phyloP scores from a whole-genome alignment of 2,888 invertebrate genomes.

The Mythimna ferrago region DNA sequence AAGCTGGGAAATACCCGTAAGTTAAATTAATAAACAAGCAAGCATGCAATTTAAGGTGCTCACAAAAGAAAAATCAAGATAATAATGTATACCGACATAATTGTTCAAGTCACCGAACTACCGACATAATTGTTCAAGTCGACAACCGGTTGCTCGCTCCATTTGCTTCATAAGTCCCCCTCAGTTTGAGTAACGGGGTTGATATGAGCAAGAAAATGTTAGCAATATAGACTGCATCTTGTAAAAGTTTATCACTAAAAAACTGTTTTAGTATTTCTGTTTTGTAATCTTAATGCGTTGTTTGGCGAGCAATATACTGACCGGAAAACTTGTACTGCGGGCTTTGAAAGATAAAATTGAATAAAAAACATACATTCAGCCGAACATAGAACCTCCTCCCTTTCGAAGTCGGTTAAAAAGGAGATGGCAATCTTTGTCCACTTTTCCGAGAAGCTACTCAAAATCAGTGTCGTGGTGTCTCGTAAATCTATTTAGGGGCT shows the following conservation, averaged over 20 bases:
- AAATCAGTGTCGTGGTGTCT: no score
- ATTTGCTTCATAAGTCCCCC: conserved; percentile 13
- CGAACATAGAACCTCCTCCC: no score
- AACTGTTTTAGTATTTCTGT: conserved; percentile 1
- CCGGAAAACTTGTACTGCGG: neutral
- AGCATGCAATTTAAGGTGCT: neutral
- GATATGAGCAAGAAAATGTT: conserved; percentile 26
- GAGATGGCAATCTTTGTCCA: no score
- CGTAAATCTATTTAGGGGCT: no score
- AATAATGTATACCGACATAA: conserved; percentile 8
- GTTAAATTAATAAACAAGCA: conserved; percentile 18
- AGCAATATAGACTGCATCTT: conserved; percentile 19
- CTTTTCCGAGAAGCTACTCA: no score
- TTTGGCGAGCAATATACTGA: conserved; percentile 3
- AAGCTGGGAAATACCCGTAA: conserved; percentile 2
- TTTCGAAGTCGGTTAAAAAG: no score
- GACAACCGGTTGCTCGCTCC: conserved; percentile 37
- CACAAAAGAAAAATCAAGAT: conserved; percentile 13
- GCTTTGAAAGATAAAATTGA: neutral
- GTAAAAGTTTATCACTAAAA: conserved; percentile 9
- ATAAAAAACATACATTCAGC: no score
- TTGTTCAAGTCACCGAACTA: conserved; percentile 6
- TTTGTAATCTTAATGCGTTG: neutral
- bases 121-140: conserved; percentile 6
- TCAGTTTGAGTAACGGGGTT: conserved; percentile 6